phyloP scores from a whole-genome alignment of 1,140 invertebrate species.

The Episyrphus balteatus region DNA sequence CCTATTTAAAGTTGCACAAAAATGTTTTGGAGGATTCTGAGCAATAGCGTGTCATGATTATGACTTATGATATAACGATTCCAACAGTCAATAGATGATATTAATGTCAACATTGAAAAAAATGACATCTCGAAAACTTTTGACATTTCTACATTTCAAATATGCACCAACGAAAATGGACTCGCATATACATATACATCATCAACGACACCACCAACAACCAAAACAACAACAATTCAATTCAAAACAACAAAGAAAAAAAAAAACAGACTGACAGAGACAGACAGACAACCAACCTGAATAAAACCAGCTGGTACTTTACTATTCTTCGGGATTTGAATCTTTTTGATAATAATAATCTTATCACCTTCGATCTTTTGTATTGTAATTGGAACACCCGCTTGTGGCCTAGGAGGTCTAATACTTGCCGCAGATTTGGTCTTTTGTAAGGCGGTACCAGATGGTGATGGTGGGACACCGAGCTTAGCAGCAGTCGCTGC shows the following conservation, averaged over 20 bases:
- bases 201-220: conserved; percentile 4
- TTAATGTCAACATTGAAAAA: too few relatives aligned
- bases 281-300: conserved; percentile 21
- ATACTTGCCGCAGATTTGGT: not conserved
- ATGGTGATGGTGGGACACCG: not conserved
- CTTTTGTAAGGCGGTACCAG: not conserved
- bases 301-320: conserved; percentile 36
- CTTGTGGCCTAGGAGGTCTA: conserved; percentile 21
- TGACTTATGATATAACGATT: too few relatives aligned
- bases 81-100: too few relatives aligned
- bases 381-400: conserved; percentile 30
- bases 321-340: conserved; percentile 32
- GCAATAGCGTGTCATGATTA: too few relatives aligned
- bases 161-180: too few relatives aligned
- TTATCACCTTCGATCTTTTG: conserved; percentile 35
- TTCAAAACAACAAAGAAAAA: conserved; percentile 1
- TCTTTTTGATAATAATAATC: conserved; percentile 36
- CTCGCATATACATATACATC: conserved; percentile 11
- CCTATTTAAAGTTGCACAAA: too few relatives aligned
- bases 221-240: conserved; percentile 11
- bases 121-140: too few relatives aligned
- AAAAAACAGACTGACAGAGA: not conserved
- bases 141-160: too few relatives aligned
- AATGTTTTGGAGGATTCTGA: too few relatives aligned
- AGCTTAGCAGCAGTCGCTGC: not conserved